phyloP scores from a whole-genome alignment of 2,888 invertebrate species.

The Aphrophora alni region DNA sequence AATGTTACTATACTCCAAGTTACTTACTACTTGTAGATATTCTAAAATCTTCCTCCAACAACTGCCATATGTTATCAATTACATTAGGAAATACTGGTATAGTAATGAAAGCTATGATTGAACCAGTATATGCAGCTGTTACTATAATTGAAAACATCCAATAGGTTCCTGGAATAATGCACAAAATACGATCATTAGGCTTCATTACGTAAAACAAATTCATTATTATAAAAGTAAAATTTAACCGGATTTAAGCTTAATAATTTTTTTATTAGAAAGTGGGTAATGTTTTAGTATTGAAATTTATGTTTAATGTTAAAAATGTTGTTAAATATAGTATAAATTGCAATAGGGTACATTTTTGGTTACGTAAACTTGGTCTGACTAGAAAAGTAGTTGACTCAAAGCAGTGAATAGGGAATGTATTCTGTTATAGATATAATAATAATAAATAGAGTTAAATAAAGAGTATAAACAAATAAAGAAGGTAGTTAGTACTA shows the following conservation, averaged over 20 bases:
- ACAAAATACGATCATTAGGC: neutral
- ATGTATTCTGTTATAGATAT: too few relatives aligned
- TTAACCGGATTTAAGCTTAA: neutral
- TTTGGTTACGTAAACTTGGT: too few relatives aligned
- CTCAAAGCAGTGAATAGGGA: too few relatives aligned
- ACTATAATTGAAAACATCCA: slow-evolving; percentile 88
- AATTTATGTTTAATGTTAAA: too few relatives aligned
- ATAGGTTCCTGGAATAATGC: slow-evolving; percentile 68
- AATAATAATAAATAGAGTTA: too few relatives aligned
- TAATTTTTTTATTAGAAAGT: neutral
- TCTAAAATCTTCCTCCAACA: slow-evolving; percentile 70
- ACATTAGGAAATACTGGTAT: slow-evolving; percentile 77
- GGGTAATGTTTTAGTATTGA: too few relatives aligned
- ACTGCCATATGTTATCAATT: slow-evolving; percentile 71
- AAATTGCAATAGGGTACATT: too few relatives aligned
- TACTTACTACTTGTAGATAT: slow-evolving; percentile 54
- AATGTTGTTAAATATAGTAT: too few relatives aligned
- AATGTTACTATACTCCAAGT: too few relatives aligned
- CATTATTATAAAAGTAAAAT: neutral
- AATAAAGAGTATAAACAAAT: too few relatives aligned
- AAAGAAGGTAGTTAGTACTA: too few relatives aligned
- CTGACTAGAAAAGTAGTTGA: too few relatives aligned
- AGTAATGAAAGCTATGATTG: slow-evolving; percentile 84
- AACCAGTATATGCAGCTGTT: slow-evolving; percentile 83
- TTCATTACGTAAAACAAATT: neutral